A percentile compares a stretch with the other conserved stretches of the same genome.
These are phyloP conservation scores for Reticulitermes lucifugus DNA, from an alignment of 2,888 invertebrate genomes.

Conservation along the genomic window DNA sequence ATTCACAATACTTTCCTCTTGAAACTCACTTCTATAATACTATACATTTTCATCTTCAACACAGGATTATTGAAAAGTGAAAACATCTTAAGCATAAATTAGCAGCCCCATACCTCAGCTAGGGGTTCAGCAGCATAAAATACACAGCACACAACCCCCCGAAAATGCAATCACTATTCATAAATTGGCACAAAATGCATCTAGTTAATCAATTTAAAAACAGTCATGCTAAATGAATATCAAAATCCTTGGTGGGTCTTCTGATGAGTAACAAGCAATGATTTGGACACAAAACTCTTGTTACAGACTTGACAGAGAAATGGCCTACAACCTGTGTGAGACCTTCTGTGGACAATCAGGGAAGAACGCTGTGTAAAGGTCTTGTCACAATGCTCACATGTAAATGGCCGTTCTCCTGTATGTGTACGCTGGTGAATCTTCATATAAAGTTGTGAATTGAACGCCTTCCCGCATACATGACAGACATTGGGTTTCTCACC, in stretches of 20 bases:
- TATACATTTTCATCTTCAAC: neutral
- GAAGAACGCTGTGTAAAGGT: conserved; percentile 59
- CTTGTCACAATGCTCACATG: conserved; percentile 59
- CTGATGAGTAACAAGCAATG: conserved; percentile 59
- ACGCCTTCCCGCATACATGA: conserved; percentile 64
- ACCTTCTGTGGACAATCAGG: conserved; percentile 57
- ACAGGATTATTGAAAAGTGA: neutral
- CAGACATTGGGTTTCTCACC: conserved; percentile 73
- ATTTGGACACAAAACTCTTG: conserved; percentile 38
- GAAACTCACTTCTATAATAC: neutral
- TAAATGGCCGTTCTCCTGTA: conserved; percentile 57
- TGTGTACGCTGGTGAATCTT: conserved; percentile 60
- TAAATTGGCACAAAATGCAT: neutral
- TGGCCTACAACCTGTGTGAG: conserved; percentile 29
- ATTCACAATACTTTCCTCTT: neutral
- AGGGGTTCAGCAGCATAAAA: too few species aligned
- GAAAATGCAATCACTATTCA: neutral
- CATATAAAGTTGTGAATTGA: conserved; percentile 56
- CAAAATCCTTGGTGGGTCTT: conserved; percentile 59
- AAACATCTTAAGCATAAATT: neutral
- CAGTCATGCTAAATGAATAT: neutral
- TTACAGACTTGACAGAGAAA: conserved; percentile 26
- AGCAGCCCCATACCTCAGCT: too few species aligned
- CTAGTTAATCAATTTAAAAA: neutral
- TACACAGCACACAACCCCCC: too few species aligned